Evolutionary conservation across 2,797 vertebrate genomes (phyloP), one percentile per base, ranked within the genome.

Genomic region (Streptopelia turtur): DNA sequence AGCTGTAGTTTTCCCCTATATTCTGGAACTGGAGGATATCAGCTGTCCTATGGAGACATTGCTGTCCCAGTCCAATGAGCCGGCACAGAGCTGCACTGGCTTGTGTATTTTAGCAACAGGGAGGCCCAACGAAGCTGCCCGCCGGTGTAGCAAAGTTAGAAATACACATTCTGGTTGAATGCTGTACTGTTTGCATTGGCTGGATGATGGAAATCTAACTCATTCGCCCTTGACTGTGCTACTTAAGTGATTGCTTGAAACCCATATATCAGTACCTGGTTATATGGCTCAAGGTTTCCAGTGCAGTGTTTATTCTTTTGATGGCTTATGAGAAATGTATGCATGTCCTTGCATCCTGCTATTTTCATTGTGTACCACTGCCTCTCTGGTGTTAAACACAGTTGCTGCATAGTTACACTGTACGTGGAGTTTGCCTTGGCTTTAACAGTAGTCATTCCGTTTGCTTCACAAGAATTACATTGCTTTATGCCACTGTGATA

Each of bases 1-100:
- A 75, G 45, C 2, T 79, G 66, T 64, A 24, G 8, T 57, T 49
- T 22, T 17, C 0, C 47, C 18, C 41, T 33, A 0, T 22, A 4
- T 43, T 74, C 37, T 70, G 52, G n/a, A 89, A 50, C 10, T 45
- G 24, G 57, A 59, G 52, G 31, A 39, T 31, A 20, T 33, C 59
- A 27, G 27, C 25, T 47, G 1, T 31, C 59, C 23, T 21, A 0
- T 8, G 37, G 21, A 30, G 28, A 11, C 20, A 2, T 16, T 87
- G 45, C 17, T 8, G 8, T 50, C 17, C 17, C 13, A 17, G 10
- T 63, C 43, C n/a, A 55, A 1, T 16, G 21, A 60, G 47, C 30
- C n/a, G 33, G 6, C n/a, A 16, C 28, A 22, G 35, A 33, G 25
- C 52, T 4, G 3, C 31, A 5, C 17, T 64, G 4, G 2, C 15